Conservation (phyloP, 1,140 invertebrate species). For the Drosophila willistoni region DNA sequence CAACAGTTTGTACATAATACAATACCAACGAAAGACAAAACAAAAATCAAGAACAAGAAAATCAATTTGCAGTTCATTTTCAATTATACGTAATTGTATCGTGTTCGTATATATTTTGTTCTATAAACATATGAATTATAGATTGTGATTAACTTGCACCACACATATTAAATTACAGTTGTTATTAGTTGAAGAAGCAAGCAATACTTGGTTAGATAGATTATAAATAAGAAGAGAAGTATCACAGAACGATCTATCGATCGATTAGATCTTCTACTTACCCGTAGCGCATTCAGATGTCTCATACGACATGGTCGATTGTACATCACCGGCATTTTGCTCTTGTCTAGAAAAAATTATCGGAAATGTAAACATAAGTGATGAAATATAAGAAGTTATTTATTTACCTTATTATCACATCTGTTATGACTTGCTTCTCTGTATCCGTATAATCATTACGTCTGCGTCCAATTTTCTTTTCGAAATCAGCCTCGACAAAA, state of each 20-base stretch:
- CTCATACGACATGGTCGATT: slow-evolving; percentile 82
- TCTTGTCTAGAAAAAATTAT: slow-evolving; percentile 66
- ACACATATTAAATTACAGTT: slow-evolving; percentile 49
- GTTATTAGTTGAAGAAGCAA: slow-evolving; percentile 55
- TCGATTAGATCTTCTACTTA: slow-evolving; percentile 44
- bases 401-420: slow-evolving; percentile 85
- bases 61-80: slow-evolving; percentile 34
- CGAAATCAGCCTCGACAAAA: slow-evolving; percentile 90
- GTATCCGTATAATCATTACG: slow-evolving; percentile 90
- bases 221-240: slow-evolving; percentile 28
- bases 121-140: slow-evolving; percentile 8
- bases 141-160: slow-evolving; percentile 61
- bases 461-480: slow-evolving; percentile 88
- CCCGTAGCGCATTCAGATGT: slow-evolving; percentile 82
- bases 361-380: neutral
- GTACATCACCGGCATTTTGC: slow-evolving; percentile 81
- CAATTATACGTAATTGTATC: neutral
- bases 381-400: neutral
- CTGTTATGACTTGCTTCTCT: slow-evolving; percentile 87
- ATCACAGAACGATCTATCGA: neutral
- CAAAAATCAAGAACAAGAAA: slow-evolving; percentile 3
- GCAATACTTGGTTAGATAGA: slow-evolving; percentile 47
- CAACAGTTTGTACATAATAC: slow-evolving; percentile 49
- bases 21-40: slow-evolving; percentile 25
- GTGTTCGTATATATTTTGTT: neutral